These are phyloP conservation scores for Albula glossodonta DNA, from an alignment of 2,113 vertebrate genomes.

Conservation along the genomic window DNA sequence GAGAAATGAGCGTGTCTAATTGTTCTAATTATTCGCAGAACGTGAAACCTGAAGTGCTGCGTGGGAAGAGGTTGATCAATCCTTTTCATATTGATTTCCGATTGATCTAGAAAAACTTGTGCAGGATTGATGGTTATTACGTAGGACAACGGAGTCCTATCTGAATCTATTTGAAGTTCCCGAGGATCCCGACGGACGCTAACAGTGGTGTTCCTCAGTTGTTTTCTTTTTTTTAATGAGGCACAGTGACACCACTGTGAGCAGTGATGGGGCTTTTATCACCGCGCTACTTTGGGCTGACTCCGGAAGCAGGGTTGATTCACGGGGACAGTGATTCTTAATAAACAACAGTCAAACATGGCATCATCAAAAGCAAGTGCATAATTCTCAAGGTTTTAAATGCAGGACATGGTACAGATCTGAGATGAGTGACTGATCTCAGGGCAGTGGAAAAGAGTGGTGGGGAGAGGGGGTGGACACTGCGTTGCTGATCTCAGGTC, in stretches of 20 bases:
- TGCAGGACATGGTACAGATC: neutral
- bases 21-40: neutral
- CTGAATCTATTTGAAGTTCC: neutral
- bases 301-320: slow-evolving; percentile 30
- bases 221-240: neutral
- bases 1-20: neutral
- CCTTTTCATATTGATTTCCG: slow-evolving; percentile 20
- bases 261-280: slow-evolving; percentile 28
- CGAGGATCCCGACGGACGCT: too few relatives aligned
- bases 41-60: neutral
- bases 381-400: neutral
- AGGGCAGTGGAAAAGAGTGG: neutral
- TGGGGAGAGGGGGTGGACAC: too few relatives aligned
- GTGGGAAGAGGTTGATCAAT: slow-evolving; percentile 3
- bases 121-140: neutral
- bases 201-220: neutral
- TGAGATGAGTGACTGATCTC: neutral
- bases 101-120: neutral
- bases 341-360: neutral
- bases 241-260: slow-evolving; percentile 14
- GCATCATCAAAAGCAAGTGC: neutral
- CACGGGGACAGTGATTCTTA: slow-evolving; percentile 33
- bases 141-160: neutral
- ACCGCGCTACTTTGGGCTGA: slow-evolving; percentile 24
- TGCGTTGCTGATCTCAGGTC: neutral